Evolutionary conservation across 2,797 vertebrate genomes (phyloP).

Genomic region (Poecilia velifera): DNA sequence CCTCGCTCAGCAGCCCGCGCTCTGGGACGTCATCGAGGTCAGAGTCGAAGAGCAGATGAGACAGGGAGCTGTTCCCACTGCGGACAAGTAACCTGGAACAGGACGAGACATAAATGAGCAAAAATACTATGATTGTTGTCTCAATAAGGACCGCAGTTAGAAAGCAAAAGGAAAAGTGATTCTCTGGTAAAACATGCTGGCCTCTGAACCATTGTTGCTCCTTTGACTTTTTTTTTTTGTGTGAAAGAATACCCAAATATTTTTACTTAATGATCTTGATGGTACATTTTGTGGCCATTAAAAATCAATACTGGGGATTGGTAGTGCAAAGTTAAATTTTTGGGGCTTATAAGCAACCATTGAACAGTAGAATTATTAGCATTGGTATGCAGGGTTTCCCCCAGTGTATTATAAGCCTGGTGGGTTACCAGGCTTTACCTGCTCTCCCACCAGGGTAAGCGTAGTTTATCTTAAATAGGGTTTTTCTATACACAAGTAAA

Average conservation of each 20-base stretch:
- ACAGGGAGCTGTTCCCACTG: constrained; percentile 86
- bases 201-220: not conserved
- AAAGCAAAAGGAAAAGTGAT: not conserved
- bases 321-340: not conserved
- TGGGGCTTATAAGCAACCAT: not conserved
- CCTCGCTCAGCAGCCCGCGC: constrained; percentile 88
- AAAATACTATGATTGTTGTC: not conserved
- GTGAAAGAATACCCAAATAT: not conserved
- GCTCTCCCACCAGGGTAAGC: too few relatives aligned
- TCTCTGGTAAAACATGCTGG: not conserved
- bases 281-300: too few relatives aligned
- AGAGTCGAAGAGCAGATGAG: constrained; percentile 88
- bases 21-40: constrained; percentile 92
- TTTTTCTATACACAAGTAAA: too few relatives aligned
- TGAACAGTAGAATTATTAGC: not conserved
- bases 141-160: not conserved
- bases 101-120: constrained; percentile 10
- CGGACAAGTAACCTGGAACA: constrained; percentile 87
- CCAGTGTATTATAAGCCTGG: too few relatives aligned
- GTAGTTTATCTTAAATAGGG: too few relatives aligned
- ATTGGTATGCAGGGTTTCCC: not conserved
- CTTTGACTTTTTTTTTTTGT: not conserved
- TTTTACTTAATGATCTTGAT: not conserved
- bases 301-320: not conserved
- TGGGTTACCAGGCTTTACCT: too few relatives aligned